phyloP scores from a whole-genome alignment of 35 echinoderm and acorn worm species.

The Holothuria glaberrima region DNA sequence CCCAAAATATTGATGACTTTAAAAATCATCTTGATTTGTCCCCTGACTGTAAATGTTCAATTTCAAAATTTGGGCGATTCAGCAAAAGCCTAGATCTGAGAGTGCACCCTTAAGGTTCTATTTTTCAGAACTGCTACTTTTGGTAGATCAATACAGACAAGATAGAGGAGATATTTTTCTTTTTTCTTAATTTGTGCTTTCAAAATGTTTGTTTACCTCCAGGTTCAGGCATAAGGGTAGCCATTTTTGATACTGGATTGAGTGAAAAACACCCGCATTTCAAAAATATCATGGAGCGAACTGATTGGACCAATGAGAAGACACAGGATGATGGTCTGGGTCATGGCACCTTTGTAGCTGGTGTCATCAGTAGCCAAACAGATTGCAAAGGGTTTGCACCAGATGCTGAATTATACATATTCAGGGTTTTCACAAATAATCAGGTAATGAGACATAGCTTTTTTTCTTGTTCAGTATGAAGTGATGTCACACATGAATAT shows the following conservation, averaged over 20 bases:
- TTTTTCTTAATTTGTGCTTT: too few relatives aligned
- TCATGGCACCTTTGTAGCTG: constrained; percentile 98
- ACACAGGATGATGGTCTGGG: constrained; percentile 94
- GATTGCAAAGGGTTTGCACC: constrained; percentile 97
- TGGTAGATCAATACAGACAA: too few relatives aligned
- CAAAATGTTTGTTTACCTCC: background rate
- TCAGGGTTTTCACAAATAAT: constrained; percentile 97
- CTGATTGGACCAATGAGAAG: constrained; percentile 99
- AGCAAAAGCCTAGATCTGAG: too few relatives aligned
- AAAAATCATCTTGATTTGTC: too few relatives aligned
- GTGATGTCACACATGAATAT: background rate
- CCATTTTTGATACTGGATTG: constrained; percentile 98
- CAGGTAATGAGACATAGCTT: constrained; percentile 52
- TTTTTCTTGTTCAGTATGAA: background rate
- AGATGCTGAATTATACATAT: constrained; percentile 94
- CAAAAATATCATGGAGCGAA: constrained; percentile 92
- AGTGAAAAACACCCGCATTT: constrained; percentile 97
- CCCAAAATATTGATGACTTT: too few relatives aligned
- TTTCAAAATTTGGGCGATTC: too few relatives aligned
- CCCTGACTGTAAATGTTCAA: too few relatives aligned
- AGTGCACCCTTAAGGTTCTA: too few relatives aligned
- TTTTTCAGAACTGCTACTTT: too few relatives aligned
- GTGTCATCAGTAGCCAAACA: constrained; percentile 88
- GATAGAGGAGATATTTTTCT: too few relatives aligned
- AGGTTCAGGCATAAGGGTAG: constrained; percentile 93